These are phyloP conservation scores for Alouatta palliata DNA, from an alignment of 2,113 vertebrate species.

Conservation along the genomic window DNA sequence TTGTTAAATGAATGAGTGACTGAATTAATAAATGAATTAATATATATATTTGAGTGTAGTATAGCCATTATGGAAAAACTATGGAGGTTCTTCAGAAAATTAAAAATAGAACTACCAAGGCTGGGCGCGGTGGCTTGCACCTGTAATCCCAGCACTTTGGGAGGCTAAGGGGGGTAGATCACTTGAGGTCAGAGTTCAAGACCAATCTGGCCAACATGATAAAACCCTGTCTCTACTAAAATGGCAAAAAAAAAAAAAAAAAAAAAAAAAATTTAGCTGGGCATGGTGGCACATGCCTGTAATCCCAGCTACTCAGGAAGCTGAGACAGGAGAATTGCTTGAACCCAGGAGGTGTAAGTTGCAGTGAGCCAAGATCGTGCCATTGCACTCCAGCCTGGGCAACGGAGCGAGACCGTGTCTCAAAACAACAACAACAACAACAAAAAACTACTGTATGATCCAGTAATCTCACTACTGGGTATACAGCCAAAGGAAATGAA, in stretches of 20 bases:
- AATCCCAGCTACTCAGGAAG: background rate
- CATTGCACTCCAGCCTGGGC: background rate
- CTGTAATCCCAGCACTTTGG: background rate
- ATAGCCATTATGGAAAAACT: background rate
- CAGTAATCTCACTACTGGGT: background rate
- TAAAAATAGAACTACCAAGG: background rate
- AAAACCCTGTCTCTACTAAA: background rate
- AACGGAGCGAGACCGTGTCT: background rate
- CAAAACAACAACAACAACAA: background rate
- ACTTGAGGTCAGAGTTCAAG: background rate
- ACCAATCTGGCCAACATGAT: background rate
- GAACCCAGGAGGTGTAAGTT: background rate
- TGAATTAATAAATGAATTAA: background rate
- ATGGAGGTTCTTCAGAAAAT: background rate
- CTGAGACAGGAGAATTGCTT: background rate
- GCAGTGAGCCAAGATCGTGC: background rate
- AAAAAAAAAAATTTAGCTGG: background rate
- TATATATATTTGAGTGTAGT: background rate
- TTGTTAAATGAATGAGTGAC: background rate
- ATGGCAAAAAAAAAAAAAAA: background rate
- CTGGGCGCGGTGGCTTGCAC: rapidly evolving
- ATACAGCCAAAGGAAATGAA: background rate
- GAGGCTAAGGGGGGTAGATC: background rate
- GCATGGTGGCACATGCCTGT: background rate
- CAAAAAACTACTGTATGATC: background rate